Evolutionary conservation across 2,888 invertebrate genomes (phyloP).

Genomic region (Eupeodes luniger): DNA sequence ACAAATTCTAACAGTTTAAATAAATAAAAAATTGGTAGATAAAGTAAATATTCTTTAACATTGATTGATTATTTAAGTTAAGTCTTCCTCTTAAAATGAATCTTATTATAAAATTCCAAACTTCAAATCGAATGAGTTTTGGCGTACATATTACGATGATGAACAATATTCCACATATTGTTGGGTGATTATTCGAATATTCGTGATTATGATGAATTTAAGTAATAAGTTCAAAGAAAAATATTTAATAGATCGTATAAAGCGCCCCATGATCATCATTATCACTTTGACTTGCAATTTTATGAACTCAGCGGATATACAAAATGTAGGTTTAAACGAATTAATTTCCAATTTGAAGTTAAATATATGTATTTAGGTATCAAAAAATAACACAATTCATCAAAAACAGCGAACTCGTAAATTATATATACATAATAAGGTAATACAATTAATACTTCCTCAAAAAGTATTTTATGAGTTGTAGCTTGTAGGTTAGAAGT

Average conservation of each 20-base stretch:
- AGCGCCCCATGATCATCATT: conserved; percentile 12
- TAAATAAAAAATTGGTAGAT: not conserved
- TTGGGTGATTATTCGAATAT: not conserved
- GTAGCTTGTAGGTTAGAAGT: not conserved
- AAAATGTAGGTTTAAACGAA: conserved; percentile 17
- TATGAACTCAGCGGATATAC: conserved; percentile 3
- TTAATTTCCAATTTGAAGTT: conserved; percentile 9
- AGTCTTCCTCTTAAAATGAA: conserved; percentile 34
- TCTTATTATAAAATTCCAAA: conserved; percentile 51
- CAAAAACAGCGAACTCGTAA: conserved; percentile 29
- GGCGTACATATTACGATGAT: not conserved
- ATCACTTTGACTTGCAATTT: conserved; percentile 25
- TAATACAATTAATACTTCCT: conserved; percentile 27
- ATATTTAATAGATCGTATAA: conserved; percentile 9
- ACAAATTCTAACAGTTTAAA: not conserved
- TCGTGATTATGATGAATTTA: conserved; percentile 8
- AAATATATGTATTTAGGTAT: not conserved
- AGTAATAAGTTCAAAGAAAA: not conserved
- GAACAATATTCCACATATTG: not conserved
- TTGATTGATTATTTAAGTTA: conserved; percentile 23
- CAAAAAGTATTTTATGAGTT: conserved; percentile 10
- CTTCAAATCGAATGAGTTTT: not conserved
- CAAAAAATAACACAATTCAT: not conserved
- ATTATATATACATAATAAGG: not conserved
- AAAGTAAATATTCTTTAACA: not conserved